Evolutionary conservation across 1,140 invertebrate species (phyloP).

Genomic region (Calliphora vicina): DNA sequence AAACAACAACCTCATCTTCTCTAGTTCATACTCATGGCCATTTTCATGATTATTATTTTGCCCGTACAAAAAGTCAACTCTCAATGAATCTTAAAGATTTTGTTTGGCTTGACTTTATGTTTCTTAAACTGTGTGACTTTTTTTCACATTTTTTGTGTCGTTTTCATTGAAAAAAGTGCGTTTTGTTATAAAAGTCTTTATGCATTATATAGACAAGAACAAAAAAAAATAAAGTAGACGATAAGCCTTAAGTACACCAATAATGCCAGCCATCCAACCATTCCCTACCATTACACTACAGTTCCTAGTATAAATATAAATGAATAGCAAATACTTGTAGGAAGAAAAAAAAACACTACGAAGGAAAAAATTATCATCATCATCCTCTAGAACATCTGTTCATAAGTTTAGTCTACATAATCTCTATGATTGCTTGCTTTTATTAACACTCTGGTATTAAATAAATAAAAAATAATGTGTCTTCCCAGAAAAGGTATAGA

Average conservation of each 20-base stretch:
- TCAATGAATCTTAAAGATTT: slow-evolving; percentile 4
- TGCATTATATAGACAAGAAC: not conserved
- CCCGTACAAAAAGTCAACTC: not conserved
- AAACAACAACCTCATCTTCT: too few relatives aligned
- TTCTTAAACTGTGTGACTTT: not conserved
- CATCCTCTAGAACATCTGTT: not conserved
- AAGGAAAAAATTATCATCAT: not conserved
- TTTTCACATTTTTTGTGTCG: not conserved
- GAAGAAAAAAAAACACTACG: not conserved
- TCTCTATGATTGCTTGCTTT: slow-evolving; percentile 2
- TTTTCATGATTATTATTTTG: not conserved
- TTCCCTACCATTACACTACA: not conserved
- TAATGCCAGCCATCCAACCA: not conserved
- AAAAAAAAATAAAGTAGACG: not conserved
- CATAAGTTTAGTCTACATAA: slow-evolving; percentile 8
- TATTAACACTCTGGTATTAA: slow-evolving; percentile 10
- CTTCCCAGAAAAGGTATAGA: too few relatives aligned
- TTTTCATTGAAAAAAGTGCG: not conserved
- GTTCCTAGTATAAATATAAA: not conserved
- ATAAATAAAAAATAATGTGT: not conserved
- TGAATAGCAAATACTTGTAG: not conserved
- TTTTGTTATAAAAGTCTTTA: not conserved
- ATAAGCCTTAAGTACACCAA: slow-evolving; percentile 6
- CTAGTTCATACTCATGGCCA: too few relatives aligned
- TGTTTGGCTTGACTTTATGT: not conserved